Evolutionary conservation across 2,888 invertebrate species (phyloP).

Genomic region (Eupithecia centaureata): DNA sequence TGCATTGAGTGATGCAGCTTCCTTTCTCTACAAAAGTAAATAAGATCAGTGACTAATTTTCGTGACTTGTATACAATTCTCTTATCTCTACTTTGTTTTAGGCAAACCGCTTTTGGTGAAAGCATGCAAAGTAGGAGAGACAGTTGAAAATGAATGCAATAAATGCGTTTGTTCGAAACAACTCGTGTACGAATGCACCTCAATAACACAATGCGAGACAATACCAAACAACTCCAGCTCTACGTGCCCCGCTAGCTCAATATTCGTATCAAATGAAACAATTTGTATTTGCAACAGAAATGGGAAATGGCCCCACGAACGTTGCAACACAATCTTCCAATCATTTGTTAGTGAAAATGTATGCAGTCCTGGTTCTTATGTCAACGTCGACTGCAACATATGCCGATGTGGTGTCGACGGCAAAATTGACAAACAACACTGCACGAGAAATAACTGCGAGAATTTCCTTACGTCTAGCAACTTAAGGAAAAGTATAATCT

Average conservation of each 20-base stretch:
- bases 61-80: background rate
- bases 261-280: conserved; percentile 52
- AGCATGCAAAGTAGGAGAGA: conserved; percentile 50
- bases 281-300: conserved; percentile 61
- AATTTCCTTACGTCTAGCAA: conserved; percentile 8
- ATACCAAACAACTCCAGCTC: background rate
- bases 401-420: conserved; percentile 63
- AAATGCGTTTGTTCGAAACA: conserved; percentile 51
- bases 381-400: conserved; percentile 62
- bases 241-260: conserved; percentile 53
- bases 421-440: conserved; percentile 52
- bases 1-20: background rate
- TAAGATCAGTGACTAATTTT: background rate
- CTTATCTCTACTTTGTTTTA: conserved; percentile 33
- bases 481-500: conserved; percentile 33
- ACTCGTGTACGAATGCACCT: conserved; percentile 47
- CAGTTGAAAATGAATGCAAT: conserved; percentile 51
- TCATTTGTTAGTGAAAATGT: conserved; percentile 38
- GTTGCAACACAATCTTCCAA: conserved; percentile 51
- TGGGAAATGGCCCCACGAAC: conserved; percentile 62
- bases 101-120: conserved; percentile 40
- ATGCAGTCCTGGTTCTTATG: conserved; percentile 60
- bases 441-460: conserved; percentile 64
- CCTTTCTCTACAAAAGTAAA: conserved; percentile 1
- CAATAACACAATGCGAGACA: conserved; percentile 38